These are phyloP conservation scores for Embiotoca jacksoni DNA, from an alignment of 2,113 vertebrate genomes.

Conservation along the genomic window DNA sequence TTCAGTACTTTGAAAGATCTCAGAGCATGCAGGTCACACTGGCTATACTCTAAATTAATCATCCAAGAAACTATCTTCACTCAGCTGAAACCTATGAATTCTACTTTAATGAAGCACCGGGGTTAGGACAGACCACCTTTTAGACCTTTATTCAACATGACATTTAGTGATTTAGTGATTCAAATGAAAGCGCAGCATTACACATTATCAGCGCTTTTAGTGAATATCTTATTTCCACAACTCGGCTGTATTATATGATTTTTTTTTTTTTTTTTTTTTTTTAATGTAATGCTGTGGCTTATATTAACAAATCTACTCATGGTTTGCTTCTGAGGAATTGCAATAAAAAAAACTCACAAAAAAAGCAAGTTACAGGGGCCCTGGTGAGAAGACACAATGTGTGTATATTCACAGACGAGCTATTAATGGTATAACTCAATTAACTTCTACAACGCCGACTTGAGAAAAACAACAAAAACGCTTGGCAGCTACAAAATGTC, in stretches of 20 bases:
- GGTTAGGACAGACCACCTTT: constrained; percentile 6
- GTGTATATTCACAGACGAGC: constrained; percentile 27
- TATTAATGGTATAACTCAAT: constrained; percentile 36
- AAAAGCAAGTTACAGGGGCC: neutral
- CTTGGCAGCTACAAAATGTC: constrained; percentile 71
- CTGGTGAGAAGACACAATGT: constrained; percentile 12
- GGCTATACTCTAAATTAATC: constrained; percentile 40
- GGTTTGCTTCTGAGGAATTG: neutral
- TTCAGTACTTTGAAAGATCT: constrained; percentile 45
- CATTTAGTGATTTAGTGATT: constrained; percentile 7
- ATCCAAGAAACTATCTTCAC: constrained; percentile 20
- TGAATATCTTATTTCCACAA: constrained; percentile 9
- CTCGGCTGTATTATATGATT: neutral
- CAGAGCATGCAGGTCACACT: constrained; percentile 13
- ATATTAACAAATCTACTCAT: neutral
- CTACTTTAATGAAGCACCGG: constrained; percentile 43
- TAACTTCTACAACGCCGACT: constrained; percentile 30
- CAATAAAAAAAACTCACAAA: neutral
- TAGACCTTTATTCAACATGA: constrained; percentile 25
- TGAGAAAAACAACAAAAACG: constrained; percentile 44
- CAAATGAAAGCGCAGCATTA: constrained; percentile 13
- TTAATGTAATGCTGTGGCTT: neutral
- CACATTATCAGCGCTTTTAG: neutral
- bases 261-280: no score
- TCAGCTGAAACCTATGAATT: constrained; percentile 39